These are phyloP conservation scores for Mastomys coucha DNA, from an alignment of 2,113 vertebrate species.

Conservation along the genomic window DNA sequence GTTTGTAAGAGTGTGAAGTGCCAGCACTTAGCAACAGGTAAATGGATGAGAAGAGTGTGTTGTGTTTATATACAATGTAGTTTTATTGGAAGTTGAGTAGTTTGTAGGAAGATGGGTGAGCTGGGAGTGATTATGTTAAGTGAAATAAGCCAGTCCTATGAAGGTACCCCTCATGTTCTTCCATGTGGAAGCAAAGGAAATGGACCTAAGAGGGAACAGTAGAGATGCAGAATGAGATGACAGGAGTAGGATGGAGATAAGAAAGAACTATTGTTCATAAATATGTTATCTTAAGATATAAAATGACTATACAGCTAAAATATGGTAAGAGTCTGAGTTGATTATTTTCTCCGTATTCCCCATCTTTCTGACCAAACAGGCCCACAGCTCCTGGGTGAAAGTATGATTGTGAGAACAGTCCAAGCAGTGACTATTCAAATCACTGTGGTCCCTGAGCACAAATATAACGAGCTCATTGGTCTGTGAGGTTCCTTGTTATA, in stretches of 20 bases:
- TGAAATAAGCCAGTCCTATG: not conserved
- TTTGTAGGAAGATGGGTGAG: not conserved
- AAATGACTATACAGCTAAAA: not conserved
- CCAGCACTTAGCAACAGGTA: not conserved
- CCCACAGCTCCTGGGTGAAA: not conserved
- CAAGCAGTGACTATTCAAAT: not conserved
- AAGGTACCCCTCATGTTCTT: not conserved
- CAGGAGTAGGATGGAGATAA: not conserved
- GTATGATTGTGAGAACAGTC: not conserved
- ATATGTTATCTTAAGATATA: not conserved
- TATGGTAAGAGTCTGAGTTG: not conserved
- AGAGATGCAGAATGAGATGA: not conserved
- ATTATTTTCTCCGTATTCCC: not conserved
- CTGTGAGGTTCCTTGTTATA: not conserved
- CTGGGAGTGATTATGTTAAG: not conserved
- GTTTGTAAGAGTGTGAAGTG: not conserved
- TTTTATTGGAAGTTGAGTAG: not conserved
- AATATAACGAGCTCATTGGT: not conserved
- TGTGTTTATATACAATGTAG: not conserved
- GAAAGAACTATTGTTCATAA: not conserved
- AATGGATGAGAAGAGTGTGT: not conserved
- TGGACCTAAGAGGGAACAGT: not conserved
- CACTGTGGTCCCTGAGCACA: not conserved
- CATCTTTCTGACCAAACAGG: not conserved
- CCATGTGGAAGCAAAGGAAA: not conserved